A percentile compares a stretch with the other conserved stretches of the same genome.
Evolutionary conservation across 2,797 vertebrate species (phyloP).

Genomic region (Phataginus tetradactyla): DNA sequence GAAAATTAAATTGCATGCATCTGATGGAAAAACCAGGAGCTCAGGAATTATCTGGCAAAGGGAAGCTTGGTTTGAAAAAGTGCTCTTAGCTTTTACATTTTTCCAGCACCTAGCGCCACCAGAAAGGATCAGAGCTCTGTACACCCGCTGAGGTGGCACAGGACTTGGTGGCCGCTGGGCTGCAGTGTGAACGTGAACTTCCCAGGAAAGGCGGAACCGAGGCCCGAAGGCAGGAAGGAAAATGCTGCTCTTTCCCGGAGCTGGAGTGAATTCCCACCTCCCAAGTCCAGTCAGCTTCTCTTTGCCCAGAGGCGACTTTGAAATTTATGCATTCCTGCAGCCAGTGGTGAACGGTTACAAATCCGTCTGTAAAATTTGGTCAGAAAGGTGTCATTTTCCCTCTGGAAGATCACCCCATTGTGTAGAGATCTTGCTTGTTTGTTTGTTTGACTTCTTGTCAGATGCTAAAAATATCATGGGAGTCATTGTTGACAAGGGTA

Average conservation of each 20-base stretch:
- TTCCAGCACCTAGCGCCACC: not conserved
- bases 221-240: not conserved
- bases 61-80: not conserved
- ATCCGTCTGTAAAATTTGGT: slow-evolving; percentile 42
- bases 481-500: slow-evolving; percentile 48
- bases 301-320: slow-evolving; percentile 7
- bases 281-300: not conserved
- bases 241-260: not conserved
- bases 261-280: not conserved
- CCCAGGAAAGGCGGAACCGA: not conserved
- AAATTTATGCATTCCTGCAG: not conserved
- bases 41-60: slow-evolving; percentile 23
- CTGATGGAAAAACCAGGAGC: not conserved
- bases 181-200: too few species aligned
- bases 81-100: not conserved
- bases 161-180: not conserved
- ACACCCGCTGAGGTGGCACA: not conserved
- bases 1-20: not conserved
- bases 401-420: slow-evolving; percentile 55
- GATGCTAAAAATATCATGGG: slow-evolving; percentile 63
- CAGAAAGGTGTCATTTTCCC: slow-evolving; percentile 69
- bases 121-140: not conserved
- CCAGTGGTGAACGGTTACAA: slow-evolving; percentile 47
- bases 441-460: slow-evolving; percentile 69
- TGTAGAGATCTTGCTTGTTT: slow-evolving; percentile 65